Evolutionary conservation across 2,888 invertebrate genomes (phyloP).

Genomic region (Mellilla xanthometata): DNA sequence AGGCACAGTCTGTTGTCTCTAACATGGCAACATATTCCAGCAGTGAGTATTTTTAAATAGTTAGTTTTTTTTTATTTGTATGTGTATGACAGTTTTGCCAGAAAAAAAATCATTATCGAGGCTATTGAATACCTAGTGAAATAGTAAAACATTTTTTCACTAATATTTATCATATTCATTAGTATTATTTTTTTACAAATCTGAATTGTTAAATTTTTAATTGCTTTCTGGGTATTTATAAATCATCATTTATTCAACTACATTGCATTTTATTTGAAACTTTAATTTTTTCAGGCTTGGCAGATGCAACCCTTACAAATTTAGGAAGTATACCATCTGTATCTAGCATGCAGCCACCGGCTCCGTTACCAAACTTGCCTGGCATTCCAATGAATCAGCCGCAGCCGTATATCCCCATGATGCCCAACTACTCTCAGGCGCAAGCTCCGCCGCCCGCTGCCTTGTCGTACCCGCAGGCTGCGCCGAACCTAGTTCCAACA

Average conservation of each 20-base stretch:
- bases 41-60: conserved; percentile 58
- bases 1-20: conserved; percentile 68
- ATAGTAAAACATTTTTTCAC: too few relatives aligned
- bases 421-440: conserved; percentile 67
- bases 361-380: conserved; percentile 75
- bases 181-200: too few relatives aligned
- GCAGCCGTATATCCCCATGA: conserved; percentile 78
- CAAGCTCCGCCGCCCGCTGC: conserved; percentile 41
- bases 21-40: conserved; percentile 76
- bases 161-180: too few relatives aligned
- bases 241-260: too few relatives aligned
- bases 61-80: not conserved
- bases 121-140: too few relatives aligned
- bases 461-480: conserved; percentile 35
- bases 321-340: conserved; percentile 76
- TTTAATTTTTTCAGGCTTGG: conserved; percentile 60
- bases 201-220: not conserved
- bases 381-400: conserved; percentile 80
- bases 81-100: too few relatives aligned
- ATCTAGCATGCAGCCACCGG: conserved; percentile 77
- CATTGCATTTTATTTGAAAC: not conserved
- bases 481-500: conserved; percentile 63
- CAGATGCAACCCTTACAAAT: conserved; percentile 74
- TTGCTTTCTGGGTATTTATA: too few relatives aligned
- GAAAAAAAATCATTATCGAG: too few relatives aligned